phyloP scores from a whole-genome alignment of 2,797 vertebrate genomes.

The Dryobates pubescens region DNA sequence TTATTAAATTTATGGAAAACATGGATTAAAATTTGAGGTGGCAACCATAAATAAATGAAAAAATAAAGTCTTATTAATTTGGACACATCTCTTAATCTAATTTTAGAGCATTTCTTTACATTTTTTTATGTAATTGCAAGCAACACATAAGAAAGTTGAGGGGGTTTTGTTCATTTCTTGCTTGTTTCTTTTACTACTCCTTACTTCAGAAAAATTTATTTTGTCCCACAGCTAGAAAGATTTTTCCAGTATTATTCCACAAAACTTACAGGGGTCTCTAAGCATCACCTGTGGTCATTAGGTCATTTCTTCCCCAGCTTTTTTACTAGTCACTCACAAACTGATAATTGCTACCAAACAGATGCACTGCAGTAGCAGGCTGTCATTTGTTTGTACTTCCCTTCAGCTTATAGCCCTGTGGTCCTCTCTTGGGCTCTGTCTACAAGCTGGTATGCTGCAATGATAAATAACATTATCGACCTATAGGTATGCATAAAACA shows the following conservation, averaged over 20 bases:
- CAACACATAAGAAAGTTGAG: background rate
- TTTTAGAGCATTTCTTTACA: constrained; percentile 13
- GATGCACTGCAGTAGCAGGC: background rate
- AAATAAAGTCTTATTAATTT: background rate
- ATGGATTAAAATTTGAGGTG: constrained; percentile 1
- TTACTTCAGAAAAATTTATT: background rate
- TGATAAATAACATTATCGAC: constrained; percentile 56
- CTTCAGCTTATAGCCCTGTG: background rate
- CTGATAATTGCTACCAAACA: constrained; percentile 38
- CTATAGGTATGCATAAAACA: constrained; percentile 35
- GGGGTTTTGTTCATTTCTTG: no score
- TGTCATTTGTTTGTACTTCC: constrained; percentile 39
- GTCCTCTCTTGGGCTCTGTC: background rate
- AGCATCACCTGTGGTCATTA: background rate
- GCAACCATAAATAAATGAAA: constrained; percentile 18
- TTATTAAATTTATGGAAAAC: constrained; percentile 8
- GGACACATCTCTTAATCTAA: background rate
- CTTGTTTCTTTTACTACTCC: background rate
- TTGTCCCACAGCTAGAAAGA: background rate
- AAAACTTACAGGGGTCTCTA: background rate
- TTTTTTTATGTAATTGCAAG: background rate
- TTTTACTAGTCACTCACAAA: background rate
- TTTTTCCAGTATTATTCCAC: background rate
- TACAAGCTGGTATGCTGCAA: background rate
- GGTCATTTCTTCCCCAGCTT: background rate